Base-by-base conservation (phyloP, 92 coral and sea anemone genomes). In the Epizoanthus illoricatus region DNA sequence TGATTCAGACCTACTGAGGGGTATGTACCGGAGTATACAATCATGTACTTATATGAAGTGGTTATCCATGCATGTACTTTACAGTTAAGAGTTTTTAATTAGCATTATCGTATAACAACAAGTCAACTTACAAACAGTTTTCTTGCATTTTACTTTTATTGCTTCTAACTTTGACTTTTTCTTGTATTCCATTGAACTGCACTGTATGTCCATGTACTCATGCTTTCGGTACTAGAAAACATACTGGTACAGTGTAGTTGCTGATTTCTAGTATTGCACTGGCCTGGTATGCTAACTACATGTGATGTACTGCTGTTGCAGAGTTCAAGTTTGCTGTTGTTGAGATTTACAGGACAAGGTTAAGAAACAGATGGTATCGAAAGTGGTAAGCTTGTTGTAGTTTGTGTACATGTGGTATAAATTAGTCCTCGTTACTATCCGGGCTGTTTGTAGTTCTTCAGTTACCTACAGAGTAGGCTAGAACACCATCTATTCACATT, bases 321-420 rank as follows among this genome's bases (percentile, higher is more conserved):
- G 94, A 91, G 43, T 95, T 96, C 45, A 93, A 96, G 84, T 40
- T 96, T 54, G 97, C 97, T 63, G 97, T 97, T 19, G 86, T 96
- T 47, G 97, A 93, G 73, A 94, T 96, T 43, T 96, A 89, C 73
- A 65, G 94, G 5, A 91, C 97, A 57, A 87, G 98, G 58, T 90
- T 96, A 42, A 89, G 75, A 59, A 93, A 93, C 78, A 88, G 99
- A 84, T 93, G 92, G 78, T 94, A 86, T 75, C 91, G 99, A 55
- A 96, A 96, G 76, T 84, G 84, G 97, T 88, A 55, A 81, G 97
- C 83, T 3, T 41, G 4, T 0, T 45, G 49, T 16, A 2, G 5
- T 3, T 5, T 36, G 9, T 47, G 5, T 2, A 5, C n/a, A 19
- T 17, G 16, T 16, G 73, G 7, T 68, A 49, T 49, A 49, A 7